phyloP scores from a whole-genome alignment of 2,797 vertebrate genomes.

The Babyrousa celebensis region DNA sequence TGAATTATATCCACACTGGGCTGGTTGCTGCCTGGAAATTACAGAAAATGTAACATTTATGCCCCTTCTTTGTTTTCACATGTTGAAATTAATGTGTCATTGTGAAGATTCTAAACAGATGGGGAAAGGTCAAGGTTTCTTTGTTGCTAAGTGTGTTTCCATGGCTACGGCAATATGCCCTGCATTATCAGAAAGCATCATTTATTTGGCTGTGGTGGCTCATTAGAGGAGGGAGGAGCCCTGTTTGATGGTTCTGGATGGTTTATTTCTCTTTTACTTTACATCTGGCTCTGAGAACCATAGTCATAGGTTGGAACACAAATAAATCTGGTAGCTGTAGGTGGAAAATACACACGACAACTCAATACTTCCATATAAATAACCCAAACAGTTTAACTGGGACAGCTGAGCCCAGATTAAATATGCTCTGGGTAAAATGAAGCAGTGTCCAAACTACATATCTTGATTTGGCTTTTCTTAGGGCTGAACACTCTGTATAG shows the following conservation, averaged over 20 bases:
- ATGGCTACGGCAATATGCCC: conserved; percentile 89
- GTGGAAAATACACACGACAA: background rate
- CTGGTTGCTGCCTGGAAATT: conserved; percentile 68
- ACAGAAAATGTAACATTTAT: conserved; percentile 72
- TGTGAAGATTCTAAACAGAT: conserved; percentile 92
- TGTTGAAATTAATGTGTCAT: conserved; percentile 90
- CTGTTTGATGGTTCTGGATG: conserved; percentile 67
- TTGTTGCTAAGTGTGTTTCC: conserved; percentile 92
- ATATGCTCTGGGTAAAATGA: background rate
- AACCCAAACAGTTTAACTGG: conserved; percentile 11
- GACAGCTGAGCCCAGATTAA: background rate
- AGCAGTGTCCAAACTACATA: background rate
- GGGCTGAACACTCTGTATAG: background rate
- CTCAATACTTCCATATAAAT: background rate
- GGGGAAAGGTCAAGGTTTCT: conserved; percentile 92
- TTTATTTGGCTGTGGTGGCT: conserved; percentile 89
- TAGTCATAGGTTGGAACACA: conserved; percentile 43
- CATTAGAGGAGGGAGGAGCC: conserved; percentile 86
- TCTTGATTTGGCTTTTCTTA: background rate
- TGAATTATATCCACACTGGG: conserved; percentile 12
- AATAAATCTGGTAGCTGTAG: background rate
- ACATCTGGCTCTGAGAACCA: conserved; percentile 53
- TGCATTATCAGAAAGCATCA: conserved; percentile 88
- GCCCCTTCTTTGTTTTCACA: conserved; percentile 84
- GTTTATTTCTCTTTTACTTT: conserved; percentile 84